phyloP scores from a whole-genome alignment of 2,888 invertebrate species.

The Orchesella flavescens region DNA sequence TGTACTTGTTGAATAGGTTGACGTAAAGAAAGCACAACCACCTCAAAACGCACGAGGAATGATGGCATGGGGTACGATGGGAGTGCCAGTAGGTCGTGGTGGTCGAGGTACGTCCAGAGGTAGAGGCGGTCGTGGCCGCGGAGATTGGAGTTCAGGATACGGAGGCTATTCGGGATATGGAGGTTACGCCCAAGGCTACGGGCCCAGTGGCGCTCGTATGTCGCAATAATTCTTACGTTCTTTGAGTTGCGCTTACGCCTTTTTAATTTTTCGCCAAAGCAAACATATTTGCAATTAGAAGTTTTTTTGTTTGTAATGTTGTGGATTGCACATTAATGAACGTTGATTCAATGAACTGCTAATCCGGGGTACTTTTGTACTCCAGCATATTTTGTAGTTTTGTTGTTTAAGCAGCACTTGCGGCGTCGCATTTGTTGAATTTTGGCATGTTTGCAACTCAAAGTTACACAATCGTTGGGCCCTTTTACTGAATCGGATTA shows the following conservation, averaged over 20 bases:
- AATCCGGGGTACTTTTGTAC: background rate
- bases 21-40: constrained; percentile 72
- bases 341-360: too few relatives aligned
- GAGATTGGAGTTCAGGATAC: constrained; percentile 71
- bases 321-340: background rate
- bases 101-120: constrained; percentile 71
- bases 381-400: background rate
- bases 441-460: constrained; percentile 59
- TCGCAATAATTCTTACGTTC: constrained; percentile 48
- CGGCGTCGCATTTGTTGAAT: constrained; percentile 12
- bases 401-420: background rate
- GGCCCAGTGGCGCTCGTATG: constrained; percentile 65
- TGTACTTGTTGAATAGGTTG: constrained; percentile 60
- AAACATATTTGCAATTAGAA: background rate
- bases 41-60: constrained; percentile 72
- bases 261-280: background rate
- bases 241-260: constrained; percentile 61
- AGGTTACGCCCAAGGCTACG: constrained; percentile 70
- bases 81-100: constrained; percentile 65
- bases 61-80: constrained; percentile 70
- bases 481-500: constrained; percentile 41
- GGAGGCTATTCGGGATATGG: constrained; percentile 67
- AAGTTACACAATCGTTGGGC: constrained; percentile 42
- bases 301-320: background rate
- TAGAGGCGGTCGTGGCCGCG: constrained; percentile 71